Conservation (phyloP, 2,888 invertebrate genomes). For the Pasiphila rectangulata region DNA sequence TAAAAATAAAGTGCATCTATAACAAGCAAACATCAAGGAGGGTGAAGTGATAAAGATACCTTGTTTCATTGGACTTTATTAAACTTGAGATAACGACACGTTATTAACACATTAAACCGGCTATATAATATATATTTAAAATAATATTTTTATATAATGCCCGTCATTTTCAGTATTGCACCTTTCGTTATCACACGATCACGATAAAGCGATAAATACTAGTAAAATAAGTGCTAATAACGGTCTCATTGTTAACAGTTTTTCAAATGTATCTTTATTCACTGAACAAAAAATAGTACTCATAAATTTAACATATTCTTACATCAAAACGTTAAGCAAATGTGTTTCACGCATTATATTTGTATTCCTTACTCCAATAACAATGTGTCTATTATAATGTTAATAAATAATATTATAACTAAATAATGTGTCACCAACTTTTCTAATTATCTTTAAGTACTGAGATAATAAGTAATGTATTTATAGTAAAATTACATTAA, state of each 20-base stretch:
- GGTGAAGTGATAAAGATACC: slow-evolving; percentile 36
- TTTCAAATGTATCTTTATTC: too few species aligned
- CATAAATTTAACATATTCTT: slow-evolving; percentile 3
- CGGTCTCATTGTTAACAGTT: too few species aligned
- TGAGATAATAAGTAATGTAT: slow-evolving; percentile 22
- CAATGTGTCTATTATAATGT: slow-evolving; percentile 16
- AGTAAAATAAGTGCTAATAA: too few species aligned
- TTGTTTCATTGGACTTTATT: too few species aligned
- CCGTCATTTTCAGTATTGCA: too few species aligned
- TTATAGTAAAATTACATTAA: slow-evolving; percentile 2
- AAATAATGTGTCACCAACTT: slow-evolving; percentile 17
- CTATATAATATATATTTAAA: too few species aligned
- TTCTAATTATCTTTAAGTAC: slow-evolving; percentile 23
- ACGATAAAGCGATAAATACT: too few species aligned
- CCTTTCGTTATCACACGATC: too few species aligned
- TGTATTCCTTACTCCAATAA: slow-evolving; percentile 17
- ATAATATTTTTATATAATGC: background rate
- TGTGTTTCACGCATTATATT: slow-evolving; percentile 22
- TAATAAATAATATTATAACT: slow-evolving; percentile 17
- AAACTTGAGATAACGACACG: too few species aligned
- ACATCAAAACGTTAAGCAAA: slow-evolving; percentile 19
- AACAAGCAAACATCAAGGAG: slow-evolving; percentile 34
- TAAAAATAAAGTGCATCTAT: slow-evolving; percentile 42
- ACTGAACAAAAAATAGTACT: slow-evolving; percentile 14
- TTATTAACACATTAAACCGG: too few species aligned